phyloP scores from a whole-genome alignment of 2,797 vertebrate genomes.

The Xyrichtys novacula region DNA sequence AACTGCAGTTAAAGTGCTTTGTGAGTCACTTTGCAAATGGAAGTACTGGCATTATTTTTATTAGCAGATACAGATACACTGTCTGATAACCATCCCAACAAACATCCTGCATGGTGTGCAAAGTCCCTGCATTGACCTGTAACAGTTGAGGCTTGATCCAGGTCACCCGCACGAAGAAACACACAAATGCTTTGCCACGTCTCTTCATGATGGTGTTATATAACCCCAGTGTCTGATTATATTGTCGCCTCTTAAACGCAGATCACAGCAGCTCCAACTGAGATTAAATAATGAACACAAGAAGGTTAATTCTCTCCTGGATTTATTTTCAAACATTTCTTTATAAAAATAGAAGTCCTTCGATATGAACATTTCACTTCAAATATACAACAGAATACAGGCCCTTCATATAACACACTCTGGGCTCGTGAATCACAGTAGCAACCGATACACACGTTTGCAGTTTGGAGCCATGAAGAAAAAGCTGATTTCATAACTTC shows the following conservation, averaged over 20 bases:
- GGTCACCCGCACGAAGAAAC: background rate
- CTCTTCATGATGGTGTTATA: background rate
- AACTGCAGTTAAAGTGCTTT: background rate
- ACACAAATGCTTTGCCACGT: background rate
- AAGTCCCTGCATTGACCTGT: conserved; percentile 34
- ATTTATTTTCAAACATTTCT: conserved; percentile 12
- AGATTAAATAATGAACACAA: background rate
- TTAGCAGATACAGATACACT: background rate
- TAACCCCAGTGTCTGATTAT: conserved; percentile 10
- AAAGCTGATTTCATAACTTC: background rate
- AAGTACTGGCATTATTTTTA: background rate
- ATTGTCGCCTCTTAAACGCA: no score
- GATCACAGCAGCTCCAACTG: no score
- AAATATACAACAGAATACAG: conserved; percentile 23
- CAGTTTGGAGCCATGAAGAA: background rate
- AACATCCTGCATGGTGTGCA: conserved; percentile 18
- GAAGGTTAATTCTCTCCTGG: background rate
- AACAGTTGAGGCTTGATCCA: background rate
- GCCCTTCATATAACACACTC: background rate
- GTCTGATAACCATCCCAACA: background rate
- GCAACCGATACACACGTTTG: background rate
- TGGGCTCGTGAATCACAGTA: background rate
- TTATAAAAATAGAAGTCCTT: conserved; percentile 36
- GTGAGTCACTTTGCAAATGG: background rate
- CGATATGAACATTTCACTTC: conserved; percentile 19